Evolutionary conservation across 2,888 invertebrate genomes (phyloP), one percentile per base, ranked within the genome.

Genomic region (Odontothrips loti): DNA sequence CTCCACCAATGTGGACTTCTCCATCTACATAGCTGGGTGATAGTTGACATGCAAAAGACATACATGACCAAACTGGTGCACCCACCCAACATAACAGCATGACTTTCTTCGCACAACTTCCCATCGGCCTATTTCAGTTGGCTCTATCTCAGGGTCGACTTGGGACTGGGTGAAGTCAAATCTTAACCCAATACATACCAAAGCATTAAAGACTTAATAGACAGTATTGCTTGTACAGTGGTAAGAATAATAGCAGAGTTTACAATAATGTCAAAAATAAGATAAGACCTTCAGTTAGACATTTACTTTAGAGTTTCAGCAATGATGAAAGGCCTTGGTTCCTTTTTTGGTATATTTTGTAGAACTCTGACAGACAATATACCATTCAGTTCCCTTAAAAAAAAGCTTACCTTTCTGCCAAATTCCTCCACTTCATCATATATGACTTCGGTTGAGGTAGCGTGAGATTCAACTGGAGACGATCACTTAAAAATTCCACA

Each of bases 361-460:
- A 43, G 2, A 43, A 6, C 34, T 43, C 6, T 43, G 6, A 43
- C 34, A 43, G 6, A 43, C 34, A 43, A 43, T 43, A 43, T 43
- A 43, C 34, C 34, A 43, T 6, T 4, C 2, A 43, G 6, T 58
- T 1, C 2, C 58, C 58, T 58, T 58, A 10, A 58, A 58, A 9
- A 48, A 79, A 58, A 29, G 79, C 82, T 83, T 83, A 89, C 89
- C 89, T 92, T 84, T 95, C 93, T 0, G 96, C 96, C 47, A 99
- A 89, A 85, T 95, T 94, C 81, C 92, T 93, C 98, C 98, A 98
- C 85, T 95, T 93, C 83, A 92, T 91, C 92, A 98, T 94, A 85
- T 95, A 94, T 86, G 91, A 92, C 34, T 86, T 85, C 12, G 92
- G 92, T 83, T 91, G 90, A n/a, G 92, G 90, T 83, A 92, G 91